Percentiles rank a stretch among this genome's conserved stretches.
Evolutionary conservation across 2,113 vertebrate genomes (phyloP).

Genomic region (Triplophysa siluroides): DNA sequence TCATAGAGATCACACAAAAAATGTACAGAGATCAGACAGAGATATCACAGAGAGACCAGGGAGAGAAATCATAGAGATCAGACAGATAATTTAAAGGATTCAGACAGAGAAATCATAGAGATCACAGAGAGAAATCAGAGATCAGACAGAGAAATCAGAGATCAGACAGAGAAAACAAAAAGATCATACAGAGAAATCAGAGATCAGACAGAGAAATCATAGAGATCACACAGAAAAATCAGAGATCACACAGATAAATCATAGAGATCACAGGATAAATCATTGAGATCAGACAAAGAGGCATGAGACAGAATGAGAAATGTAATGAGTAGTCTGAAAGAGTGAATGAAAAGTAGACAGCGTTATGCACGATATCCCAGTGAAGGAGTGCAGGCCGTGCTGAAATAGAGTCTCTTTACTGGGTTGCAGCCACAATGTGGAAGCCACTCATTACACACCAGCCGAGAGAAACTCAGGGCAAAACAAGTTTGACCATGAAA

Average conservation of each 20-base stretch:
- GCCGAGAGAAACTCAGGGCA: conserved; percentile 70
- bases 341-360: not conserved
- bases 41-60: not conserved
- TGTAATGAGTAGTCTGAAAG: not conserved
- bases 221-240: not conserved
- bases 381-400: conserved; percentile 67
- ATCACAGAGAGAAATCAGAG: not conserved
- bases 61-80: not conserved
- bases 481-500: conserved; percentile 73
- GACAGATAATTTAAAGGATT: too few relatives aligned
- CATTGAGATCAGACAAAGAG: too few relatives aligned
- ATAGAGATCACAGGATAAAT: too few relatives aligned
- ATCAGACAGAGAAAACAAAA: not conserved
- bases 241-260: not conserved
- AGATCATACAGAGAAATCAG: not conserved
- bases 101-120: not conserved
- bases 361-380: not conserved
- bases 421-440: conserved; percentile 73
- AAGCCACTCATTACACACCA: conserved; percentile 76
- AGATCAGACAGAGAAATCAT: not conserved
- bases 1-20: too few relatives aligned
- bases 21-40: too few relatives aligned
- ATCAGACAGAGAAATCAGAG: not conserved
- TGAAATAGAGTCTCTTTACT: conserved; percentile 76
- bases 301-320: too few relatives aligned